phyloP scores from a whole-genome alignment of 2,113 vertebrate genomes.

The Macrotus californicus region DNA sequence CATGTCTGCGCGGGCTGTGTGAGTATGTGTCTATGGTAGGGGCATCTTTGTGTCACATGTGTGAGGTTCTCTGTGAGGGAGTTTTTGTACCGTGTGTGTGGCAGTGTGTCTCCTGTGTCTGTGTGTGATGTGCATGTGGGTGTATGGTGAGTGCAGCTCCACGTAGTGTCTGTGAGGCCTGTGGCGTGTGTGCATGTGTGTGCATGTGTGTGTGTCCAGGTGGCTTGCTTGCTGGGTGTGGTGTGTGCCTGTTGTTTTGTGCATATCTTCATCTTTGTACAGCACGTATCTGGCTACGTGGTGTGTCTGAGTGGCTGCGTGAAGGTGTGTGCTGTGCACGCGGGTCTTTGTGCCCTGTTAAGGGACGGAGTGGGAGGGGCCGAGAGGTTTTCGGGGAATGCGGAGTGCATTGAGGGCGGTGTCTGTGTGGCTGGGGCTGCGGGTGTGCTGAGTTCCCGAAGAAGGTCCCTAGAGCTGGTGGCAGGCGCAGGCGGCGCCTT shows the following conservation, averaged over 20 bases:
- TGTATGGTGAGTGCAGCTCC: background rate
- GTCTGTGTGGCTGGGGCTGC: background rate
- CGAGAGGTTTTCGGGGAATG: background rate
- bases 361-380: background rate
- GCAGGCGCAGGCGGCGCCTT: conserved; percentile 27
- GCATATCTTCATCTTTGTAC: background rate
- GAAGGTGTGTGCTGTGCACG: background rate
- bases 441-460: background rate
- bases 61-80: background rate
- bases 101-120: background rate
- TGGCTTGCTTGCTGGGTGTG: background rate
- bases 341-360: background rate
- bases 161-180: background rate
- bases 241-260: conserved; percentile 18
- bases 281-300: background rate
- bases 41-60: background rate
- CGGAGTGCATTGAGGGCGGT: accelerated
- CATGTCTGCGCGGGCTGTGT: background rate
- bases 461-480: conserved; percentile 30
- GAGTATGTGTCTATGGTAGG: background rate
- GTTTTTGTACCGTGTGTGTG: background rate
- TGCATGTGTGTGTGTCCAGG: background rate
- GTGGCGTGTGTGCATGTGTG: background rate
- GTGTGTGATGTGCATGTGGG: background rate
- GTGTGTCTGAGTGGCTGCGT: background rate